Evolutionary conservation across 92 coral and sea anemone genomes (phyloP).

Genomic region (Ricordea florida): DNA sequence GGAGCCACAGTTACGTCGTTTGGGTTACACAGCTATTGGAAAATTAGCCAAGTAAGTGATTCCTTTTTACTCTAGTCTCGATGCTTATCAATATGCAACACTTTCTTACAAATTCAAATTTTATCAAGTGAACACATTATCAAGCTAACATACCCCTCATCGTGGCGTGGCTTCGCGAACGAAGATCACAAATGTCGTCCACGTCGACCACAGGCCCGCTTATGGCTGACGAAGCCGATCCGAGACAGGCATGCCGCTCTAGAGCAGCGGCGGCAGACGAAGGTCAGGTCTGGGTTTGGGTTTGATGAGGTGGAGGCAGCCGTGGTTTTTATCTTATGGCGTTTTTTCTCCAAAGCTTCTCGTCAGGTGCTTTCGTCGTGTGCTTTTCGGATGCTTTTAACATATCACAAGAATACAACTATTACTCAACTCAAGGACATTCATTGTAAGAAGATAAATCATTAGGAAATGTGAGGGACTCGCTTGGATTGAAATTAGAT

Average conservation of each 20-base stretch:
- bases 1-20: conserved; percentile 79
- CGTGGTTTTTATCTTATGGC: neutral
- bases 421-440: no score
- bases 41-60: conserved; percentile 81
- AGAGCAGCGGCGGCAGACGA: neutral
- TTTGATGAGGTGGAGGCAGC: no score
- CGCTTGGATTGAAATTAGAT: no score
- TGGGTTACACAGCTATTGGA: conserved; percentile 90
- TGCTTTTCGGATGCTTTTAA: neutral
- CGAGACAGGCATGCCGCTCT: neutral
- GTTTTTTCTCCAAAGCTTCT: neutral
- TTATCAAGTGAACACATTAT: no score
- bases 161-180: conserved; percentile 6
- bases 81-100: no score
- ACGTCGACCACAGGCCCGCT: neutral
- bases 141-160: no score
- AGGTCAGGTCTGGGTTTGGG: no score
- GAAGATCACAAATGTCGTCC: neutral
- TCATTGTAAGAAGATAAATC: no score
- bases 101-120: no score
- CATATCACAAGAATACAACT: no score
- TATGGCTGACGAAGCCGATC: neutral
- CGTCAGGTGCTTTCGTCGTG: neutral
- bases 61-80: no score
- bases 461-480: no score